Evolutionary conservation across 2,113 vertebrate species (phyloP).

Genomic region (Seriola dumerili): DNA sequence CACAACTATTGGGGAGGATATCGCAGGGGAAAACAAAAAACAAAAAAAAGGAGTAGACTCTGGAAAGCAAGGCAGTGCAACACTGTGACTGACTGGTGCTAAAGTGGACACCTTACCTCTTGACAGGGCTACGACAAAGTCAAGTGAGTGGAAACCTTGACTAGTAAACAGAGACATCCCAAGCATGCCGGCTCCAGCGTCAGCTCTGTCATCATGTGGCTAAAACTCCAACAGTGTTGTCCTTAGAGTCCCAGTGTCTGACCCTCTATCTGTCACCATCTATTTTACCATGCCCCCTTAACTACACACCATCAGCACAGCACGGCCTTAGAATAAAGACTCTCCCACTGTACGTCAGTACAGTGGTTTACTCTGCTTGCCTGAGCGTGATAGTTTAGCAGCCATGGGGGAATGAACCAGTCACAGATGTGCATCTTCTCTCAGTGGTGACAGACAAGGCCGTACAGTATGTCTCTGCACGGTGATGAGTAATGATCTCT

Average conservation of each 20-base stretch:
- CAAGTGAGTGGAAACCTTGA: conserved; percentile 68
- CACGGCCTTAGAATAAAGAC: conserved; percentile 17
- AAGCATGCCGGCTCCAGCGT: conserved; percentile 18
- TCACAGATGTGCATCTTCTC: conserved; percentile 37
- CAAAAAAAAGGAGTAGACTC: conserved; percentile 1
- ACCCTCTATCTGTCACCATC: conserved; percentile 61
- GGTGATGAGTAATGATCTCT: conserved; percentile 53
- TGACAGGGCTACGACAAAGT: conserved; percentile 56
- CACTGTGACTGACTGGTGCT: conserved; percentile 56
- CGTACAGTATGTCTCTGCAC: conserved; percentile 32
- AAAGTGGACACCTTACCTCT: conserved; percentile 61
- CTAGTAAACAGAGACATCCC: conserved; percentile 55
- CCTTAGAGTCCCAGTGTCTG: conserved; percentile 38
- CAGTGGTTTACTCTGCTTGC: conserved; percentile 39
- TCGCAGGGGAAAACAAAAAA: not conserved
- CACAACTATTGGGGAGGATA: not conserved
- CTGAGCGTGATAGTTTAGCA: conserved; percentile 35
- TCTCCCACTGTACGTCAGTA: conserved; percentile 33
- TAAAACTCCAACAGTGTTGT: conserved; percentile 44
- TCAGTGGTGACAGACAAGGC: conserved; percentile 61
- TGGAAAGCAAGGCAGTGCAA: conserved; percentile 15
- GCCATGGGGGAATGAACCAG: conserved; percentile 36
- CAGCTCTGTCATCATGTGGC: conserved; percentile 61
- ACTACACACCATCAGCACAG: conserved; percentile 32
- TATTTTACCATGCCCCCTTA: conserved; percentile 48